Evolutionary conservation across 1,140 invertebrate genomes (phyloP), one percentile per base, ranked within the genome.

Genomic region (Pachypeltis micranthus): DNA sequence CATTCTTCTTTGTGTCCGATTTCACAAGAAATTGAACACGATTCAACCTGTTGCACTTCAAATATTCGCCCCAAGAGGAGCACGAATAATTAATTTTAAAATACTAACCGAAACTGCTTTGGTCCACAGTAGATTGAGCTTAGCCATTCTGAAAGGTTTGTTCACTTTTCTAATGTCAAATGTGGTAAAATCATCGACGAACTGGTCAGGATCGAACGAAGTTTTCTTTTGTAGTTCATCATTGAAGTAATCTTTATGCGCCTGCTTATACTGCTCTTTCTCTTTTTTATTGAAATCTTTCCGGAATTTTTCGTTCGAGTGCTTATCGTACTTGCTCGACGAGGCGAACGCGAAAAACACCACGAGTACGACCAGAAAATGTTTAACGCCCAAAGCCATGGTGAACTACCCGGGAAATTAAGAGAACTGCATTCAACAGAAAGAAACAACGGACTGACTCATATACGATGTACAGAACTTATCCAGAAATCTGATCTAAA

Each of bases 81-180:
- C n/a, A n/a, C n/a, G n/a, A n/a, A n/a, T n/a, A n/a, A n/a, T n/a
- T n/a, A n/a, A 39, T 39, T 39, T 39, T 39, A 39, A 39, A 39
- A 21, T 51, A 70, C 69, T 72, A 78, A 91, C 90, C 72, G 88
- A 83, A 76, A 85, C 82, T 1, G 89, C 90, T 77, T 92, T 92
- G 0, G 80, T 75, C 90, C 90, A 93, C 10, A 92, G 72, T 34
- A 89, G 70, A 76, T 93, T 92, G 2, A 92, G 73, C 76, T 92
- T 93, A 10, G 85, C 81, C 82, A 92, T 91, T 64, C 88, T 78
- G 75, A 87, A 92, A 1, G 89, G 89, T 70, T 84, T 85, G 54
- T 88, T 83, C 4, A 90, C 72, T 62, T 81, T 78, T 69, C 83
- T 72, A 71, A 85, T 65, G 61, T 70, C 65, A 21, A 51, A 51